Conservation (phyloP, 2,888 invertebrate genomes). For the Cerceris ruficornis region DNA sequence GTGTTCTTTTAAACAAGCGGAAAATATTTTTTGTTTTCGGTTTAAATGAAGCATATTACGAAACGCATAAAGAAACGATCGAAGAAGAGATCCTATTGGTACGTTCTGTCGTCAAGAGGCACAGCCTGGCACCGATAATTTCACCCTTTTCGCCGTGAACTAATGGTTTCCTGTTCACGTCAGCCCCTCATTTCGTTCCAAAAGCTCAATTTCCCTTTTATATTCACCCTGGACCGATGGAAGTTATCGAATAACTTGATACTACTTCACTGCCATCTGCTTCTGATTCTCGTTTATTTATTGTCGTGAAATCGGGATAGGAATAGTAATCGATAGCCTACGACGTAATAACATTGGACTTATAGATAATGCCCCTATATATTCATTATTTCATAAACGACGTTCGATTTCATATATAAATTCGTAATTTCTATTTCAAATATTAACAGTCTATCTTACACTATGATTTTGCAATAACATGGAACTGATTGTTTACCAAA, state of each 20-base stretch:
- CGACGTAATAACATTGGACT: not conserved
- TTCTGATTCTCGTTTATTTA: conserved; percentile 8
- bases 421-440: no score
- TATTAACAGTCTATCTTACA: no score
- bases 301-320: conserved; percentile 16
- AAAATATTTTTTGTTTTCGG: no score
- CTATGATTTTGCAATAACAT: no score
- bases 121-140: conserved; percentile 38
- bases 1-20: no score
- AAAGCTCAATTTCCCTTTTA: conserved; percentile 50
- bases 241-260: conserved; percentile 38
- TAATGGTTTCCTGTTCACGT: conserved; percentile 50
- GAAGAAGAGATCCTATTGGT: conserved; percentile 27
- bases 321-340: not conserved
- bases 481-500: no score
- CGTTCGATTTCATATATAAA: no score
- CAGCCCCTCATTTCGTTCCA: conserved; percentile 24
- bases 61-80: conserved; percentile 12
- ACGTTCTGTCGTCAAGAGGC: conserved; percentile 25
- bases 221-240: conserved; percentile 29
- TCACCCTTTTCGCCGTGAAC: conserved; percentile 36
- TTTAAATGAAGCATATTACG: not conserved
- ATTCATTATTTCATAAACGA: no score
- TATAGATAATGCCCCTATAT: no score
- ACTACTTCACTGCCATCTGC: not conserved